These are phyloP conservation scores for Pelodytes ibericus DNA, from an alignment of 2,797 vertebrate species.

Conservation along the genomic window DNA sequence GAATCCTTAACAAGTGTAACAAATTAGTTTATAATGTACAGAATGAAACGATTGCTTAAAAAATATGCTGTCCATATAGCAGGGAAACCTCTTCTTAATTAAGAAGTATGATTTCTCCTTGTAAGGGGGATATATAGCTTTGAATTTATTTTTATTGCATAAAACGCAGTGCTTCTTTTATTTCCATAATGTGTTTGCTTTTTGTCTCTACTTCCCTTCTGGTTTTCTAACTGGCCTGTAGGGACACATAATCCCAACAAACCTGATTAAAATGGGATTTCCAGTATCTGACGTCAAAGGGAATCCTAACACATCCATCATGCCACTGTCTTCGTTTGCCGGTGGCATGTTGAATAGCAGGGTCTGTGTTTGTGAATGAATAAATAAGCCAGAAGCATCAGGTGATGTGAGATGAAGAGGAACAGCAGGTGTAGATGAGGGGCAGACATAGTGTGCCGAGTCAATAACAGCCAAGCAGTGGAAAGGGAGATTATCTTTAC, in stretches of 20 bases:
- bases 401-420: slow-evolving; percentile 3
- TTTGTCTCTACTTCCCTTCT: slow-evolving; percentile 30
- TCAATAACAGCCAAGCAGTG: background rate
- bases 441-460: background rate
- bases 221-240: slow-evolving; percentile 45
- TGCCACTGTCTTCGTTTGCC: slow-evolving; percentile 65
- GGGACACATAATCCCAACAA: slow-evolving; percentile 48
- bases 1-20: background rate
- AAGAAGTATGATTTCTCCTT: background rate
- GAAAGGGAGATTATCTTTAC: background rate
- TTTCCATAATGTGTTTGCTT: slow-evolving; percentile 29
- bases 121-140: slow-evolving; percentile 9
- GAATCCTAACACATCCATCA: slow-evolving; percentile 70
- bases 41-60: background rate
- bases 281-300: slow-evolving; percentile 74
- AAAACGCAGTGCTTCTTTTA: slow-evolving; percentile 12
- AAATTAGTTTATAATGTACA: background rate
- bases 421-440: slow-evolving; percentile 25
- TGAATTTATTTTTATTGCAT: slow-evolving; percentile 27
- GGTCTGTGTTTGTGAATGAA: slow-evolving; percentile 11
- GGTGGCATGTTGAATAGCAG: slow-evolving; percentile 44
- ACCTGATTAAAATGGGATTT: slow-evolving; percentile 78
- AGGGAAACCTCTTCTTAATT: slow-evolving; percentile 3
- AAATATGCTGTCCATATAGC: background rate
- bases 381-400: background rate